These are phyloP conservation scores for Parazoanthus atlanticus DNA, from an alignment of 92 coral and sea anemone genomes.

Conservation along the genomic window DNA sequence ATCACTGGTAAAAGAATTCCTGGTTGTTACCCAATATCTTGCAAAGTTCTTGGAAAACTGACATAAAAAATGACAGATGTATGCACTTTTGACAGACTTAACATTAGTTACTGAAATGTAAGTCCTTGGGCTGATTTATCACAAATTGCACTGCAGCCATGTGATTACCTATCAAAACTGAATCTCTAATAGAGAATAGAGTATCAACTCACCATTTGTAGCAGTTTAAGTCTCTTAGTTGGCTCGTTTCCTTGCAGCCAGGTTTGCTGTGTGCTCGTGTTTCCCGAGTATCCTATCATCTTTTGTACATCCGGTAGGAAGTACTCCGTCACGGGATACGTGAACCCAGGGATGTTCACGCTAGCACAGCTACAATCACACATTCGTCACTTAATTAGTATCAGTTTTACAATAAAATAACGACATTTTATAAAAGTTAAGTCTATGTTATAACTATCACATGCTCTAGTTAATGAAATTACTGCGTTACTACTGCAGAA, in stretches of 20 bases:
- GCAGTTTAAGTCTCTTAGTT: constrained; percentile 69
- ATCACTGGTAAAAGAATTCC: too few relatives aligned
- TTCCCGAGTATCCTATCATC: constrained; percentile 53
- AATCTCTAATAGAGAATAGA: neutral
- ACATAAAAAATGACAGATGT: too few relatives aligned
- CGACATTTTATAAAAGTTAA: neutral
- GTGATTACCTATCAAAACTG: neutral
- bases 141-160: too few relatives aligned
- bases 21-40: too few relatives aligned
- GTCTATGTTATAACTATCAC: neutral
- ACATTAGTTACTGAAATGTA: too few relatives aligned
- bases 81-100: too few relatives aligned
- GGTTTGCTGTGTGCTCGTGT: constrained; percentile 43
- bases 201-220: constrained; percentile 26
- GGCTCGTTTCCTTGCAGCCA: constrained; percentile 60
- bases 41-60: too few relatives aligned
- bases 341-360: constrained; percentile 86
- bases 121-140: too few relatives aligned
- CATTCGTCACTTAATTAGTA: neutral
- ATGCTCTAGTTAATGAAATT: neutral
- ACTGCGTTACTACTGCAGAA: too few relatives aligned
- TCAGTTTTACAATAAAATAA: neutral
- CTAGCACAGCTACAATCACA: constrained; percentile 76
- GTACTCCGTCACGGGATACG: constrained; percentile 80
- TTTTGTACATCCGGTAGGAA: constrained; percentile 76